Evolutionary conservation across 2,113 vertebrate species (phyloP).

Genomic region (Perognathus longimembris): DNA sequence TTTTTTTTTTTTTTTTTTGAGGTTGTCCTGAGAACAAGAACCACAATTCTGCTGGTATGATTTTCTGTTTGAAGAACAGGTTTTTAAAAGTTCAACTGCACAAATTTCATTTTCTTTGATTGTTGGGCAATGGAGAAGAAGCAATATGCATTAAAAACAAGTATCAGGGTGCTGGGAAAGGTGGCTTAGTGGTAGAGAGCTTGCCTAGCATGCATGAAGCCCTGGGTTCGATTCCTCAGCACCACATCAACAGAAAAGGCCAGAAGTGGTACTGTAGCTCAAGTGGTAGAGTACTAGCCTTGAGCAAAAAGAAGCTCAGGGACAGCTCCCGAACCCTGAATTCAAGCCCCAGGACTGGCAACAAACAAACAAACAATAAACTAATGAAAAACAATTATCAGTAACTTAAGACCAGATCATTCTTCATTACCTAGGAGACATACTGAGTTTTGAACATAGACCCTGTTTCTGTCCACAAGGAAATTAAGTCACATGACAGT

Average conservation of each 20-base stretch:
- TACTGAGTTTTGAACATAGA: slow-evolving; percentile 22
- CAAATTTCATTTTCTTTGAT: slow-evolving; percentile 31
- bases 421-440: not conserved
- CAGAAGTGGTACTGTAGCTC: no score
- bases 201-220: no score
- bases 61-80: not conserved
- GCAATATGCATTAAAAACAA: slow-evolving; percentile 30
- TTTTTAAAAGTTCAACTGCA: slow-evolving; percentile 14
- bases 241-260: no score
- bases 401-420: not conserved
- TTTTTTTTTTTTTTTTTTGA: not conserved
- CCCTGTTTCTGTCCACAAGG: slow-evolving; percentile 30
- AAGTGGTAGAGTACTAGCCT: no score
- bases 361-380: not conserved
- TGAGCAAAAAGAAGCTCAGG: no score
- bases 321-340: no score
- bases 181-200: no score
- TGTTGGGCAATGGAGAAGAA: not conserved
- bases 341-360: no score
- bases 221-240: no score
- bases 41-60: not conserved
- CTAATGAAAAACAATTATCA: not conserved
- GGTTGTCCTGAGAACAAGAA: not conserved
- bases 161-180: not conserved
- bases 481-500: slow-evolving; percentile 54